Evolutionary conservation across 2,888 invertebrate genomes (phyloP), one percentile per base, ranked within the genome.

Genomic region (Aleiodes testaceus): DNA sequence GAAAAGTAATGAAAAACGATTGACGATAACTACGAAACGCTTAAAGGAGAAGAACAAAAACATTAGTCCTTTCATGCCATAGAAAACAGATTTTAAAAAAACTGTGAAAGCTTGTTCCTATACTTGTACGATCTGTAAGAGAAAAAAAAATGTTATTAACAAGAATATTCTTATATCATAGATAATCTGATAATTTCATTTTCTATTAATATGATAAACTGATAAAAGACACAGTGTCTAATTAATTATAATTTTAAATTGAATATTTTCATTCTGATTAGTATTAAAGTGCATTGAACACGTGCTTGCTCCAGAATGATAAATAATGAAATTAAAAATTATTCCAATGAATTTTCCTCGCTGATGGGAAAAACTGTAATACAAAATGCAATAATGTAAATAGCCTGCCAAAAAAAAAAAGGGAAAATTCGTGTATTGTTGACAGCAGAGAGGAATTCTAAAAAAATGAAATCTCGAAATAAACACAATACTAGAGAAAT

Each of bases 31-130:
- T 49, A n/a, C 2, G 36, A 59, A 59, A 59, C 42, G 59, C 59
- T 59, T 59, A 7, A 59, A 59, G 18, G 14, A 30, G 16, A 59
- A 20, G 22, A 22, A 18, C 36, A 36, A 12, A 59, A 36, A 59
- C 11, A 18, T 36, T 59, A 59, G 59, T 42, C 59, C 59, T 59
- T 12, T 59, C 42, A 59, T 59, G 59, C 59, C 59, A 59, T 59
- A 59, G 59, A 59, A 55, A 30, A 30, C 26, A 36, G 36, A 36
- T 36, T 6, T 9, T 1, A 36, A 36, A 36, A 42, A 59, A 59
- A 36, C n/a, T 36, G 36, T 59, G 42, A 59, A 36, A 36, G 59
- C 59, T 59, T 59, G 59, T 59, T 59, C 59, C 42, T 59, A 59
- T 42, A 49, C 4, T 4, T 55, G 55, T 55, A 55, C 14, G 16